Base-by-base conservation (phyloP, 2,797 vertebrate genomes). In the Semaprochilodus insignis region DNA sequence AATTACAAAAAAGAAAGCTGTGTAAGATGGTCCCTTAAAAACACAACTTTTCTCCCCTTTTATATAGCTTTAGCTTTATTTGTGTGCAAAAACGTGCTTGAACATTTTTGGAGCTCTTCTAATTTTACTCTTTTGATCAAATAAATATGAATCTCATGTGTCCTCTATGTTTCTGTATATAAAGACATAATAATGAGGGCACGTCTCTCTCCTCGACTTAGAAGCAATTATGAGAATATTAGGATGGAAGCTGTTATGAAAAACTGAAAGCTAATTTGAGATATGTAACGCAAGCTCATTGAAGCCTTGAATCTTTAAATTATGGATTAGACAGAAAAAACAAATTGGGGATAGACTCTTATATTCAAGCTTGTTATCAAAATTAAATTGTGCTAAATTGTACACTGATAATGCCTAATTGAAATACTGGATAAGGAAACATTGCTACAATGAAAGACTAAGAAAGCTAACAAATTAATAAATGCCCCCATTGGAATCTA, bases 1-100 rank as follows among this genome's bases (percentile, higher is more conserved):
- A 95, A 95, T 94, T 94, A 95, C 94, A 96, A 92, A 90, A 92
- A 96, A 93, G 93, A 95, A 95, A 96, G 94, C 93, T 95, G 95
- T 93, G 93, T 95, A 92, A 94, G 92, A 94, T 91, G 90, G 91
- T 90, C 90, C 91, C 90, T 83, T 10, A 44, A 89, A 92, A 93
- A 93, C 92, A 94, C 91, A 94, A 92, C 85, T 91, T 92, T 92
- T 91, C 90, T 90, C 84, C 83, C 78, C 73, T 65, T 31, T 82
- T 66, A 67, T 67, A 85, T 79, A 65, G 25, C 14, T 82, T 79
- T 54, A 85, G 13, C 69, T 73, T 27, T 55, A 73, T 57, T 55
- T 73, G 25, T 79, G 52, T 75, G 72, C 54, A 74, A 57, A 74
- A n/a, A 6, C 21, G 34, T 34, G 19, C 13, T 57, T 6, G 25